Evolutionary conservation across 1,140 invertebrate genomes (phyloP), one percentile per base, ranked within the genome.

Genomic region (Panagrolaimus sp.): DNA sequence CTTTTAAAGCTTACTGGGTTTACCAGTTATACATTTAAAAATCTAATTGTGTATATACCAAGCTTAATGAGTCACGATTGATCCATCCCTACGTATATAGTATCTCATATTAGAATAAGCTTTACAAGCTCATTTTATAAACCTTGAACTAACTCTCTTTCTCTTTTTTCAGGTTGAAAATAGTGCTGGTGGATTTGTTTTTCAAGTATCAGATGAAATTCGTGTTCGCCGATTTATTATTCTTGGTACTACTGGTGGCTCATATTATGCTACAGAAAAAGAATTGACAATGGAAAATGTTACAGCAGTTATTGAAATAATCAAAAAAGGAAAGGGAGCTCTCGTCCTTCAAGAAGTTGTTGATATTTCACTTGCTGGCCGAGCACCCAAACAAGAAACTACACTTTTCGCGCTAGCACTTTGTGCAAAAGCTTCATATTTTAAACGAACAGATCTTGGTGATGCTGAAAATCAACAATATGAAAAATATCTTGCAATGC

Each of bases 141-240:
- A 20, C 8, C 38, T 63, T 63, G 25, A 63, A 65, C 42, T 44
- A 31, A 23, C 27, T n/a, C 20, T 16, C n/a, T n/a, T n/a, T 70
- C 9, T 0, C 5, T 65, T 71, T 48, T 72, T 20, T 44, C n/a
- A 83, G 73, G 77, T 82, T 8, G 5, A 42, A 38, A 84, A 84
- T 67, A 78, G 70, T 46, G 80, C 80, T 16, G 84, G 83, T 11
- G 84, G 84, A 20, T 85, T 69, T 63, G 81, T 79, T 13, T 85
- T 80, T 68, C 23, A 69, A 46, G 78, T 84, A 0, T 73, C 74
- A 67, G 83, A 84, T 63, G 65, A 79, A 61, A 81, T 73, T 13
- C 77, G 78, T 9, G 66, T 84, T 20, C 76, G 81, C 23, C 77
- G 84, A 11, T 85, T 85, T 69, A 65, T 85, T 8, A 83, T 82